Evolutionary conservation across 2,113 vertebrate genomes (phyloP).

Genomic region (Pelmatolapia mariae): DNA sequence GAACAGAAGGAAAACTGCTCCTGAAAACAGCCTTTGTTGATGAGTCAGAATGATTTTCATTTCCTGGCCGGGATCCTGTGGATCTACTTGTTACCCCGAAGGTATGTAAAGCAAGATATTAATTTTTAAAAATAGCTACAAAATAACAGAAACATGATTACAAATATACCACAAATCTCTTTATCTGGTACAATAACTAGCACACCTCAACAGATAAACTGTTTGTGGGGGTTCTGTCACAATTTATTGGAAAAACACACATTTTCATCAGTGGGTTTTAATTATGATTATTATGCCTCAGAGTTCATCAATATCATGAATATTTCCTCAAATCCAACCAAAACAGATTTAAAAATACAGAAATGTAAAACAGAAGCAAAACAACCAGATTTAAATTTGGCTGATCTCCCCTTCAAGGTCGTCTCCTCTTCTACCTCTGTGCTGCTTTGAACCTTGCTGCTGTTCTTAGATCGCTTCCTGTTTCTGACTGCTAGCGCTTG

Average conservation of each 20-base stretch:
- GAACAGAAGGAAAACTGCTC: not conserved
- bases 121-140: not conserved
- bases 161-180: not conserved
- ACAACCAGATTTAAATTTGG: not conserved
- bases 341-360: not conserved
- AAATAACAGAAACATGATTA: not conserved
- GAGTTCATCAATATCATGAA: not conserved
- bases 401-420: not conserved
- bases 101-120: not conserved
- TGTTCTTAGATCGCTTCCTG: fast-evolving
- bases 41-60: not conserved
- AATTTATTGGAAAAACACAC: not conserved
- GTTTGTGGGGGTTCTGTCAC: not conserved
- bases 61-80: not conserved
- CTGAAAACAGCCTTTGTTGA: not conserved
- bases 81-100: not conserved
- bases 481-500: fast-evolving
- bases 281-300: not conserved
- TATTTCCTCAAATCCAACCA: not conserved
- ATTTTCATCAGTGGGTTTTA: not conserved
- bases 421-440: not conserved
- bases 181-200: fast-evolving
- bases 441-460: not conserved
- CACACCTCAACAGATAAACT: not conserved
- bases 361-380: not conserved